Base-by-base conservation (phyloP, 2,888 invertebrate genomes). In the Boloria selene region DNA sequence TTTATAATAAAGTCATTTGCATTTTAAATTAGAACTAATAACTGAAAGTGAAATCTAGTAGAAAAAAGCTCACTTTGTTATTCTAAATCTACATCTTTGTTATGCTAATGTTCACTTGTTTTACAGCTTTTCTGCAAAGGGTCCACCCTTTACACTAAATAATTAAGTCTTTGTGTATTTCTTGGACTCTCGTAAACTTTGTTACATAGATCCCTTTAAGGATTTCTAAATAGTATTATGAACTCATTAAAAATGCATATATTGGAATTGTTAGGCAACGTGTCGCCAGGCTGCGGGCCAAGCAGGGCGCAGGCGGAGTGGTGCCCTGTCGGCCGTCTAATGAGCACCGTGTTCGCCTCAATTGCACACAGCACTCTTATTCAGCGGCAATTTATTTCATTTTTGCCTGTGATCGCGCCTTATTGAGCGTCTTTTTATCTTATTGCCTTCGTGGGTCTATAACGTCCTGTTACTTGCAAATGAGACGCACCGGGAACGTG, bases 321-420 rank as follows among this genome's bases (percentile, higher is more conserved):
- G 72, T 71, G 64, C 68, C 70, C 63, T 68, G 70, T 65, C 70
- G 73, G 58, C 76, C 83, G 79, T 90, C 91, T 92, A 92, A 92
- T 92, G 92, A 92, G 92, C 91, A 84, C 80, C 91, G 84, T 92
- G 92, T 92, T 91, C 88, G 84, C 84, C 83, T 90, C 90, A 90
- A 91, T 91, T 92, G 91, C 90, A 87, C 90, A 88, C 87, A 86
- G 86, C 83, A 88, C 87, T 88, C 87, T 90, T 90, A 90, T 89
- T 89, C 90, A 85, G 86, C 81, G 87, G 90, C 90, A 91, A 91
- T 92, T 92, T 92, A 92, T 92, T 91, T 91, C 87, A 92, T 92
- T 92, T 92, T 92, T 91, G 91, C 90, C 81, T 91, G 86, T 89
- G 91, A 90, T 88, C 90, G 90, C 90, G 89, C 91, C 91, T 91